Conservation (phyloP, 2,797 vertebrate genomes). For the Synanceia verrucosa region DNA sequence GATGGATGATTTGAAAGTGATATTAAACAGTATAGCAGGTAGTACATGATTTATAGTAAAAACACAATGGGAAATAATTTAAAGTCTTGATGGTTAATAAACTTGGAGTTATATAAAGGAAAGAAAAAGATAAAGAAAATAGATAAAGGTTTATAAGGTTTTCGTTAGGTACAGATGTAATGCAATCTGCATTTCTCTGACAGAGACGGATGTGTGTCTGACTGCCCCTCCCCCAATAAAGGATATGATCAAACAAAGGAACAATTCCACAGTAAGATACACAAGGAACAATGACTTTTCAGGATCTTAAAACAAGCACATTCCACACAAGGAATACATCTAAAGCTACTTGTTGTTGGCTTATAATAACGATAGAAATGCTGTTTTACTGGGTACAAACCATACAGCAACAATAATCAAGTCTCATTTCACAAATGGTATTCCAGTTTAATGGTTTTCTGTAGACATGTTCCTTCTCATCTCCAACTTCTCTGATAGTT, state of each 20-base stretch:
- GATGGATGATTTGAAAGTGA: too few species aligned
- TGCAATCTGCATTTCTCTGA: constrained; percentile 36
- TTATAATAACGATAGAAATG: neutral
- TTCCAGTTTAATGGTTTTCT: neutral
- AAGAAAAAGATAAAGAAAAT: too few species aligned
- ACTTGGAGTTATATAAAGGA: neutral
- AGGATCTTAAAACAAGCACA: constrained; percentile 57
- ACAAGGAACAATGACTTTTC: constrained; percentile 66
- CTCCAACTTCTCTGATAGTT: constrained; percentile 37
- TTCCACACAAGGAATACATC: constrained; percentile 47
- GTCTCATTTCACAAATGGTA: neutral
- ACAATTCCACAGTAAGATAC: constrained; percentile 63
- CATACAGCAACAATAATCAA: neutral
- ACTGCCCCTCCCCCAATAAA: constrained; percentile 61
- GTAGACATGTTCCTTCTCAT: constrained; percentile 27
- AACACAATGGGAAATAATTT: neutral
- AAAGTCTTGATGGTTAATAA: neutral
- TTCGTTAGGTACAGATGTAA: constrained; percentile 42
- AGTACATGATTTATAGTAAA: neutral
- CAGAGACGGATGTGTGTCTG: constrained; percentile 54
- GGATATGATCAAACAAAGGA: constrained; percentile 79
- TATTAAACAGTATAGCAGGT: neutral
- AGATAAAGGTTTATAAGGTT: neutral
- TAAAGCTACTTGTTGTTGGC: constrained; percentile 5
- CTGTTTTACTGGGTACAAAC: neutral